These are phyloP conservation scores for Lordiphosa collinella DNA, from an alignment of 1,140 invertebrate genomes.

Conservation along the genomic window DNA sequence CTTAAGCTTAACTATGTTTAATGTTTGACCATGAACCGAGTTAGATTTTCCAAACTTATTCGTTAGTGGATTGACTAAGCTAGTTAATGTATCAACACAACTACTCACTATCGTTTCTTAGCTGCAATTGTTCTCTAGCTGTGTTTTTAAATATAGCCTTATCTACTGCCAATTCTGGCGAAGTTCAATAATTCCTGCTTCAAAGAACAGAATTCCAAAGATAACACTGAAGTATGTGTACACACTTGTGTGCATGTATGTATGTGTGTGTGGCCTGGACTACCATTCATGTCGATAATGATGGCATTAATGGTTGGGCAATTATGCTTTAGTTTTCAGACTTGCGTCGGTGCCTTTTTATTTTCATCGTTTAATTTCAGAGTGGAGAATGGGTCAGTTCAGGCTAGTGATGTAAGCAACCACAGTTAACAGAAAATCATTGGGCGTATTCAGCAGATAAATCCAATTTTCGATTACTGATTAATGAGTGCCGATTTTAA, in stretches of 20 bases:
- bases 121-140: neutral
- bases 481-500: no score
- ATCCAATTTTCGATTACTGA: no score
- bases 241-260: neutral
- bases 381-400: no score
- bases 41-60: no score
- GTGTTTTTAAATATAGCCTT: neutral
- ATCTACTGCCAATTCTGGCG: conserved; percentile 7
- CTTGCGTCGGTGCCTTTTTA: neutral
- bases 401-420: no score
- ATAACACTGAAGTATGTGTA: neutral
- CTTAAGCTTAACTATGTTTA: no score
- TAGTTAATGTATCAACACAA: no score
- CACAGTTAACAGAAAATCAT: no score
- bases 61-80: no score
- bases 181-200: conserved; percentile 12
- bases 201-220: neutral
- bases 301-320: conserved; percentile 38
- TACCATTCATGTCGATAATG: conserved; percentile 36
- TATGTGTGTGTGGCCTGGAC: neutral
- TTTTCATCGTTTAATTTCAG: conserved; percentile 16
- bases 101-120: neutral
- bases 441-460: no score
- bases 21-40: no score
- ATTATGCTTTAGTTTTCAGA: neutral